Evolutionary conservation across 2,888 invertebrate species (phyloP), one percentile per base, ranked within the genome.

Genomic region (Sipha maydis): DNA sequence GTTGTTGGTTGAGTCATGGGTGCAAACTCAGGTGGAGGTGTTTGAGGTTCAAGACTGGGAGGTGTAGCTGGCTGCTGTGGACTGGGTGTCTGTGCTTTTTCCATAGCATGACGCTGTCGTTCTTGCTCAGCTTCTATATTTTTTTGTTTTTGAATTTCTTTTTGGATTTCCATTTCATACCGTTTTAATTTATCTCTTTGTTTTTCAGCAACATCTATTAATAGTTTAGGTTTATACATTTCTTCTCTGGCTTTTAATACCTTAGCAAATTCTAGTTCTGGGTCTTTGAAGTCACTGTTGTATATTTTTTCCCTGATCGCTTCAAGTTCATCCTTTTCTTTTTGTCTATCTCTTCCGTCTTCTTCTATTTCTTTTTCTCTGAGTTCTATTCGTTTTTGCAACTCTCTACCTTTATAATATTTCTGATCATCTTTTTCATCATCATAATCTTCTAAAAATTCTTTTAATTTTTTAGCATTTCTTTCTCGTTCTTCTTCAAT

Each of bases 361-460:
- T 94, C 93, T 92, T 98, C 98, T 9, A 98, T 96, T 93, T 99
- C 99, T 90, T 97, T 95, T 90, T 98, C 97, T 90, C 99, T 94
- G 91, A 98, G 98, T 67, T 96, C 96, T 89, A 98, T 93, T n/a
- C 99, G 94, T 90, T 97, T 95, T 92, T 96, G 96, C 90, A 99
- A 93, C 92, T 98, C 97, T 91, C 97, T 95, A 89, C 97, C 96
- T 91, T 97, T 98, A 93, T 99, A 99, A 93, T 97, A 99, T 93
- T 99, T 99, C 82, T 96, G 94, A 92, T 99, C 99, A 92, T 99
- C 98, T 85, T 98, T 94, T 92, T 99, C 98, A 92, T 99, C 99
- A 91, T 99, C 99, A 92, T 99, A 99, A 92, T 99, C 99, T 93
- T 99, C 99, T 5, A 99, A 94, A 92, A 99, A 99, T 93, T 99